Base-by-base conservation (phyloP, 2,888 invertebrate species). In the Lacanobia oleracea region DNA sequence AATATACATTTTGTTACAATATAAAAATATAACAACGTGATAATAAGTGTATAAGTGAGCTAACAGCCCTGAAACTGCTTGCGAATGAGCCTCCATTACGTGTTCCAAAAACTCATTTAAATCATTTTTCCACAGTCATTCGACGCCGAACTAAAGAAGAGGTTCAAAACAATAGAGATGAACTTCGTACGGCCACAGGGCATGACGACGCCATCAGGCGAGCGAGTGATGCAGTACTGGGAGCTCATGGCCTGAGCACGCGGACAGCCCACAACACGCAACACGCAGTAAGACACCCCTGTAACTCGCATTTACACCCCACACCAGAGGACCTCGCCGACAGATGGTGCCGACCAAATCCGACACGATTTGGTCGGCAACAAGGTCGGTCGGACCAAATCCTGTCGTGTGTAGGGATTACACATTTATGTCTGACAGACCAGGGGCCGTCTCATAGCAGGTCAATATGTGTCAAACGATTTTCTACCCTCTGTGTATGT, bases 111-210 rank as follows among this genome's bases (percentile, higher is more conserved):
- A 16, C 45, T 45, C 12, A 45, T 9, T 2, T 2, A 16, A 54
- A 27, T 18, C 16, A 16, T 33, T 27, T 2, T 8, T 54, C 65
- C 56, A 6, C 96, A 98, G 97, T 96, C 98, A 43, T 98, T 98
- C 88, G 97, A 98, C 86, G 97, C 97, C 61, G 98, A 98, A 92
- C 95, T 98, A 27, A 97, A 97, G 87, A 97, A 97, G 88, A 97
- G 97, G 79, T 97, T 97, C 84, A 98, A 97, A 89, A 97, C 97
- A 40, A 98, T 98, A 79, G 97, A 98, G 84, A 92, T 98, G 88
- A 98, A 97, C 72, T 98, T 98, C 91, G 97, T 98, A 83, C 96
- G 97, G 76, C 98, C 98, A 1, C 96, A 96, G 71, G 96, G 97
- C 77, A 95, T 97, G 93, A 93, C 95, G 33, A 88, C 97, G 84